Evolutionary conservation across 2,797 vertebrate genomes (phyloP).

Genomic region (Holocentrus rufus): DNA sequence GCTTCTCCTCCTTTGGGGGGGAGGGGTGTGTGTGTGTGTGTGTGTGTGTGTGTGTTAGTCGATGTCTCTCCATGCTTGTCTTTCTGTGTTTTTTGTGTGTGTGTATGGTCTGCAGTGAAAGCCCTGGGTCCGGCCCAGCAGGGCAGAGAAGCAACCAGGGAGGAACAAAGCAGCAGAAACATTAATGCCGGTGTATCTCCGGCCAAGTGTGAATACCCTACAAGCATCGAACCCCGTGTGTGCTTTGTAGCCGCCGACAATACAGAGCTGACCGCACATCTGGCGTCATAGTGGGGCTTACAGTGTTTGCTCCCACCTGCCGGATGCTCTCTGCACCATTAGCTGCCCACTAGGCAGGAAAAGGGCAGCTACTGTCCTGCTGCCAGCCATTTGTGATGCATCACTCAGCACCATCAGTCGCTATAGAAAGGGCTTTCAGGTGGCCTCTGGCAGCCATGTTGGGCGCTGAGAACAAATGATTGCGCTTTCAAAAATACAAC

Average conservation of each 20-base stretch:
- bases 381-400: constrained; percentile 66
- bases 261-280: constrained; percentile 78
- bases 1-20: constrained; percentile 64
- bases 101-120: constrained; percentile 31
- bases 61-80: constrained; percentile 31
- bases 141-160: constrained; percentile 43
- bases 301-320: constrained; percentile 66
- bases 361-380: constrained; percentile 61
- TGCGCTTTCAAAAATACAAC: background rate
- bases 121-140: constrained; percentile 39
- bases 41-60: background rate
- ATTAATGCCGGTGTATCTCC: constrained; percentile 47
- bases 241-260: constrained; percentile 77
- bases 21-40: constrained; percentile 27
- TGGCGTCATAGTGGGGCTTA: constrained; percentile 70
- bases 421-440: too few relatives aligned
- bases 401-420: constrained; percentile 53
- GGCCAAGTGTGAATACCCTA: constrained; percentile 59
- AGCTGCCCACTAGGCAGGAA: constrained; percentile 78
- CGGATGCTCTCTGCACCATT: constrained; percentile 77
- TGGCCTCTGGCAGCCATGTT: too few relatives aligned
- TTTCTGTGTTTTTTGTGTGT: constrained; percentile 18
- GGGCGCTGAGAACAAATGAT: too few relatives aligned
- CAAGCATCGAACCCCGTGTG: constrained; percentile 57
- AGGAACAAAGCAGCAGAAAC: constrained; percentile 21